Conservation (phyloP, 1,140 invertebrate species). For the Anthonomus grandis region DNA sequence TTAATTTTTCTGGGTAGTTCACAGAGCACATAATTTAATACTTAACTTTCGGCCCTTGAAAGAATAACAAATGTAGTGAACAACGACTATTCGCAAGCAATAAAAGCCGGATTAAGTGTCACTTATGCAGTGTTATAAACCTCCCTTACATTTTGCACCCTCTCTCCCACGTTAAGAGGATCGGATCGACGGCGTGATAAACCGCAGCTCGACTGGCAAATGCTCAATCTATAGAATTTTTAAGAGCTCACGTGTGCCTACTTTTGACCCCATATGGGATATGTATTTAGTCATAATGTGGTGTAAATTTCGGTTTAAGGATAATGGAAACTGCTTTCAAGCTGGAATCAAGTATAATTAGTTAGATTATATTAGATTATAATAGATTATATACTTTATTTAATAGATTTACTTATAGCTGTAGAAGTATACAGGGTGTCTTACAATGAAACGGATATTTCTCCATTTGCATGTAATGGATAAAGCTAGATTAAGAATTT, state of each 20-base stretch:
- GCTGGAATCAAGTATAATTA: too few species aligned
- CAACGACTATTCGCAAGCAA: slow-evolving; percentile 22
- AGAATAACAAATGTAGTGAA: slow-evolving; percentile 29
- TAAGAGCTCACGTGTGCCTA: slow-evolving; percentile 15
- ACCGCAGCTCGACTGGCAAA: slow-evolving; percentile 25
- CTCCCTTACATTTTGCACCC: slow-evolving; percentile 19
- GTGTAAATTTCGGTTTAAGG: too few species aligned
- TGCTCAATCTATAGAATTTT: slow-evolving; percentile 21
- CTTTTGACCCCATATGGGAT: slow-evolving; percentile 16
- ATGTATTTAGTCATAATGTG: too few species aligned
- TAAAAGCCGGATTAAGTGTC: slow-evolving; percentile 29
- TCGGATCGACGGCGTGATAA: slow-evolving; percentile 20
- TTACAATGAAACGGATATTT: too few species aligned
- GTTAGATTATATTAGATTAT: too few species aligned
- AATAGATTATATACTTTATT: too few species aligned
- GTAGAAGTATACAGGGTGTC: too few species aligned
- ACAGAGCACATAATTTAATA: slow-evolving; percentile 29
- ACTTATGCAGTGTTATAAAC: slow-evolving; percentile 27
- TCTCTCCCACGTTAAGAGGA: slow-evolving; percentile 24
- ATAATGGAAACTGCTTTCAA: too few species aligned
- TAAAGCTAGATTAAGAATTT: too few species aligned
- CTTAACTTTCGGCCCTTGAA: slow-evolving; percentile 26
- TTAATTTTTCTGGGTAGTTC: too few species aligned
- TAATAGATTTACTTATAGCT: too few species aligned
- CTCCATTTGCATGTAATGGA: too few species aligned